Base-by-base conservation (phyloP, 2,797 vertebrate genomes). In the Echiichthys vipera region DNA sequence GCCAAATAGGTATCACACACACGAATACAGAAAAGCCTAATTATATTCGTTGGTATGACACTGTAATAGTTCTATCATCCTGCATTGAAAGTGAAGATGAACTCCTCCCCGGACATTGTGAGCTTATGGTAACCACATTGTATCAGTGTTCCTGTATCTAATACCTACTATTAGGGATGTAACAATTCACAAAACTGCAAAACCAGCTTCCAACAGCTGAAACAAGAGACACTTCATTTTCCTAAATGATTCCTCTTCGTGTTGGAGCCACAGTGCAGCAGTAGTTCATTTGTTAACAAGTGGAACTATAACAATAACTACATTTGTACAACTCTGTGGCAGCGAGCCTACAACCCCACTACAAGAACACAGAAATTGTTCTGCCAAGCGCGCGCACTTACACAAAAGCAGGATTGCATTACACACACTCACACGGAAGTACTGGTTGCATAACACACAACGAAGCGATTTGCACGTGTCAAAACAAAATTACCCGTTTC, bases 401-500 rank as follows among this genome's bases (percentile, higher is more conserved):
- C 51, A 37, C 20, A 39, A 66, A 61, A 72, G 25, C 29, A 53
- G 70, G 29, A 42, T 42, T 62, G 20, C 49, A 30, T 29, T 37
- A 47, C 63, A 65, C 56, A 50, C 62, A 13, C 46, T 24, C 10
- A 7, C 27, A 3, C 3, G 5, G 30, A 96, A 94, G 36, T 50
- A 24, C 27, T 10, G 49, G 82, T 80, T 82, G 79, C 78, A 67
- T 75, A 69, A 83, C 78, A 40, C 74, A 42, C 53, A 30, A 54
- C 0, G 12, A 57, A 47, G 61, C 13, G 9, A 75, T 80, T 72
- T 70, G 55, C 34, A 50, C 56, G 64, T 45, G 65, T 79, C 62
- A 65, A 84, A 81, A 76, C 65, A 71, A 84, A 86, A 90, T 88
- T 42, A 78, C 65, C 76, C 37, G 11, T 86, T 84, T 72, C 22